Conservation (phyloP, 2,797 vertebrate genomes). For the Ctenochaetus hawaiiensis region DNA sequence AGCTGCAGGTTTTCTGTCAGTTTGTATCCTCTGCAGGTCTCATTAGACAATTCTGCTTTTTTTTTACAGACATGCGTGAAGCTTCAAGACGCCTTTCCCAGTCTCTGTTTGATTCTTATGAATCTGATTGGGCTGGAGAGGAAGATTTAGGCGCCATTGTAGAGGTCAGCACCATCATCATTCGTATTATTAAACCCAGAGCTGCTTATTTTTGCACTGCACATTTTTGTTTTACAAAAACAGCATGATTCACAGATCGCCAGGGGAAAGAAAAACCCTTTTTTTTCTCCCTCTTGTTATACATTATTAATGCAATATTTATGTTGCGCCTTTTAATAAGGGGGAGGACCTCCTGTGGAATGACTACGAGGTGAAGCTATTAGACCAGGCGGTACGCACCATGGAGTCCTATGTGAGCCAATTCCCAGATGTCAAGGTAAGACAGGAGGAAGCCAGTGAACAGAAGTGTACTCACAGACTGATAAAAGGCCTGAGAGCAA, state of each 20-base stretch:
- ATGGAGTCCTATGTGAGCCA: slow-evolving; percentile 95
- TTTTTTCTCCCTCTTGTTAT: slow-evolving; percentile 10
- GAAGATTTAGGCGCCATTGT: slow-evolving; percentile 90
- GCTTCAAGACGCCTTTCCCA: slow-evolving; percentile 92
- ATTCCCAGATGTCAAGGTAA: slow-evolving; percentile 93
- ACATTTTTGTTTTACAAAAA: slow-evolving; percentile 22
- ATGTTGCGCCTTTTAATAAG: slow-evolving; percentile 74
- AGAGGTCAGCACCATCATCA: slow-evolving; percentile 80
- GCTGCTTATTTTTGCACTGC: neutral
- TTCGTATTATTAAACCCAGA: neutral
- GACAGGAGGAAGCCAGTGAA: slow-evolving; percentile 19
- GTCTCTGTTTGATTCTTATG: slow-evolving; percentile 93
- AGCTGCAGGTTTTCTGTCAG: neutral
- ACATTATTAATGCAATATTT: slow-evolving; percentile 55
- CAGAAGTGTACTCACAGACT: slow-evolving; percentile 4
- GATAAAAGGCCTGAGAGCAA: slow-evolving; percentile 36
- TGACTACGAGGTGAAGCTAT: slow-evolving; percentile 93
- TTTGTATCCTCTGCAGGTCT: slow-evolving; percentile 36
- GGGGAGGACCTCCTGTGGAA: slow-evolving; percentile 96
- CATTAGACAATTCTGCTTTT: neutral
- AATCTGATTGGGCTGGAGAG: slow-evolving; percentile 88
- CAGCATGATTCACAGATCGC: slow-evolving; percentile 12
- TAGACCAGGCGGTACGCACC: slow-evolving; percentile 90
- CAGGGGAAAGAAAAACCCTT: neutral
- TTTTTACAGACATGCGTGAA: slow-evolving; percentile 91